Evolutionary conservation across 2,797 vertebrate species (phyloP), one percentile per base, ranked within the genome.

Genomic region (Alouatta caraya): DNA sequence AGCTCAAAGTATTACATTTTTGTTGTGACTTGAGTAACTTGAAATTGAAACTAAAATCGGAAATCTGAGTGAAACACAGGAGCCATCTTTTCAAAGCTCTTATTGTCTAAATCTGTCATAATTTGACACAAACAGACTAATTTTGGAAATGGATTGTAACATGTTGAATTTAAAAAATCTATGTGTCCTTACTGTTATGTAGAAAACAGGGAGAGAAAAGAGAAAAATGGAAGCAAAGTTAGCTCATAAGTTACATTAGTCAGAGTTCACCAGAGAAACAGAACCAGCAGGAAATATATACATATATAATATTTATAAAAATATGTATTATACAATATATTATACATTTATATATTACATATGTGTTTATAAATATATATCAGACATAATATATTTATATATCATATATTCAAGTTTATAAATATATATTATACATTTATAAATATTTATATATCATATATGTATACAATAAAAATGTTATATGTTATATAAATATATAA

Each of bases 41-140:
- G n/a, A 73, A 93, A 67, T 48, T 50, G 48, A 78, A 81, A 93
- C 93, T 78, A 87, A 95, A 93, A 64, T 13, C 59, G 42, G n/a
- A 94, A 94, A 48, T 33, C 33, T 37, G 86, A 78, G n/a, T 64
- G 73, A 12, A 85, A 76, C 64, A 78, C 50, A 5, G 5, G 13
- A 48, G 11, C 33, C 42, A 14, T 37, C 17, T 48, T 87, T 59
- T 26, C 61, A 67, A 94, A 30, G 30, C 30, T 79, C 30, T 15
- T 50, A 46, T 52, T 76, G 50, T 15, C 28, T 88, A 39, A 92
- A 28, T 44, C 42, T 73, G 24, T 48, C 13, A 42, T 78, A 2
- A 82, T 72, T 82, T 88, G 57, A 82, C 21, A 78, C 37, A 46
- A 72, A 92, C n/a, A 61, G 42, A 79, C 39, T 21, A 14, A 84